Percentiles rank a stretch among this genome's conserved stretches.
These are phyloP conservation scores for Myopa tessellatipennis DNA, from an alignment of 2,888 invertebrate genomes.

Conservation along the genomic window DNA sequence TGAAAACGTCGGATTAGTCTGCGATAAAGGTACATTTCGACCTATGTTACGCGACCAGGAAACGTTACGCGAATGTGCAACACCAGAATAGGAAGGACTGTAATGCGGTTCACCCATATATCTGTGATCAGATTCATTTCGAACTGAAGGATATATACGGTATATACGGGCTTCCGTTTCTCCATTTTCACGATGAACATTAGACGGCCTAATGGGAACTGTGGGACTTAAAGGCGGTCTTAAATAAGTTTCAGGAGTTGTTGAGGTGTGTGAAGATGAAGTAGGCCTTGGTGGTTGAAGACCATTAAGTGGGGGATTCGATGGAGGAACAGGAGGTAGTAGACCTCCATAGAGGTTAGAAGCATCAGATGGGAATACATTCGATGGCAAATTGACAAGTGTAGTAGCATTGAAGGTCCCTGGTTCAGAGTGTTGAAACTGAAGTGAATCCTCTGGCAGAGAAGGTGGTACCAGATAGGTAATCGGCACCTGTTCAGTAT, in stretches of 20 bases:
- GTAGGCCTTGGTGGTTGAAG: constrained; percentile 49
- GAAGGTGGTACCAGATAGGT: constrained; percentile 35
- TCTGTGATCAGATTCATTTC: constrained; percentile 47
- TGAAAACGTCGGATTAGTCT: neutral
- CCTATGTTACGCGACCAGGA: constrained; percentile 50
- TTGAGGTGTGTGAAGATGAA: constrained; percentile 37
- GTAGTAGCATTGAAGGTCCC: constrained; percentile 34
- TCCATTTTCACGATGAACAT: constrained; percentile 11
- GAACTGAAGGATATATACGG: constrained; percentile 55
- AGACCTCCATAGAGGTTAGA: constrained; percentile 48
- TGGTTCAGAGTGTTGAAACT: constrained; percentile 39
- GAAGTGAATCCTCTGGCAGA: constrained; percentile 29
- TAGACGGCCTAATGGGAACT: constrained; percentile 30
- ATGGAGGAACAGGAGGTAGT: neutral
- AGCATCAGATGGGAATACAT: neutral
- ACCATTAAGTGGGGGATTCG: constrained; percentile 35
- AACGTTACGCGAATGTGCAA: constrained; percentile 58
- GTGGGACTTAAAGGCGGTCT: constrained; percentile 31
- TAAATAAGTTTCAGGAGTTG: constrained; percentile 27
- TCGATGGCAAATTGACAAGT: neutral
- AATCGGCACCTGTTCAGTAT: constrained; percentile 1
- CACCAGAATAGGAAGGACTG: constrained; percentile 62
- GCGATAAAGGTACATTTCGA: constrained; percentile 44
- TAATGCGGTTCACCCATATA: constrained; percentile 56
- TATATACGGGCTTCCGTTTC: constrained; percentile 48